Evolutionary conservation across 2,797 vertebrate species (phyloP).

Genomic region (Lophius americanus): DNA sequence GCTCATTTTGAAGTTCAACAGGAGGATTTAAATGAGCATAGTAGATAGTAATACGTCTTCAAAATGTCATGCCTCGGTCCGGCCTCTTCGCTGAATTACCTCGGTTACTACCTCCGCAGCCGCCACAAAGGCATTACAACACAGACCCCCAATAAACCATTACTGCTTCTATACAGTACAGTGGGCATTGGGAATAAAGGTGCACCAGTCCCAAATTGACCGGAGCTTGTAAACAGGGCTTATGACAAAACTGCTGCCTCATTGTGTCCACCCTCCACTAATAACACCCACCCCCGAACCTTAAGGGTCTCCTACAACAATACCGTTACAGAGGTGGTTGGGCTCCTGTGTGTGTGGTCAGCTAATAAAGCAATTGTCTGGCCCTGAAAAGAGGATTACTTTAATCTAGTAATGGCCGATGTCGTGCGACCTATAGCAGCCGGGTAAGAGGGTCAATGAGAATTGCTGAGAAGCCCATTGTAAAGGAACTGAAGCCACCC

Average conservation of each 20-base stretch:
- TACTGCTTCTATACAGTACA: too few relatives aligned
- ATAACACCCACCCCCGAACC: slow-evolving; percentile 42
- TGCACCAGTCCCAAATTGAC: too few relatives aligned
- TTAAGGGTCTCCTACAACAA: slow-evolving; percentile 67
- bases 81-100: too few relatives aligned
- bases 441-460: slow-evolving; percentile 63
- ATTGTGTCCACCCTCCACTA: slow-evolving; percentile 17
- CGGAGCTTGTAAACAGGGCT: too few relatives aligned
- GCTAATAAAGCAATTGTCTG: slow-evolving; percentile 84
- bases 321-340: slow-evolving; percentile 74
- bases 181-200: too few relatives aligned
- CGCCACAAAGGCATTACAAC: too few relatives aligned
- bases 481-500: slow-evolving; percentile 30
- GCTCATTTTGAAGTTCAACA: too few relatives aligned
- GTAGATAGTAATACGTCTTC: too few relatives aligned
- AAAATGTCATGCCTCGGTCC: too few relatives aligned
- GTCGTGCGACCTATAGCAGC: slow-evolving; percentile 59
- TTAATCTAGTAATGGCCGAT: slow-evolving; percentile 82
- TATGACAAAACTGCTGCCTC: background rate
- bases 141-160: too few relatives aligned
- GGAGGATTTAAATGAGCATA: too few relatives aligned
- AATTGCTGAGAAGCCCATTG: slow-evolving; percentile 64
- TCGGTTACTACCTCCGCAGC: too few relatives aligned
- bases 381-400: slow-evolving; percentile 84
- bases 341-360: slow-evolving; percentile 81